These are phyloP conservation scores for Sitophilus oryzae DNA, from an alignment of 1,140 invertebrate genomes.

Conservation along the genomic window DNA sequence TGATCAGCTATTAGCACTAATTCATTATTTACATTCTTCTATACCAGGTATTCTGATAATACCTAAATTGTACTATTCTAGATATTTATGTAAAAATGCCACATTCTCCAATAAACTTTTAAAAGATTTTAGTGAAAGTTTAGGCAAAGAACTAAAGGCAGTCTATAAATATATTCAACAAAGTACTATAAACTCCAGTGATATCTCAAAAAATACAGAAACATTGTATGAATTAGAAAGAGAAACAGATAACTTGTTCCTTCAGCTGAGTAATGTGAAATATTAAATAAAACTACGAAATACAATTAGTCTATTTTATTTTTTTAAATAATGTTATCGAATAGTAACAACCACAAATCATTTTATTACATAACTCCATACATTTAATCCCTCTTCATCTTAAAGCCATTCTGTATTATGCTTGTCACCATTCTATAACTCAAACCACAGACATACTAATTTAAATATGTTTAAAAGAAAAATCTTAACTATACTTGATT, in stretches of 20 bases:
- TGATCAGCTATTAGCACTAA: not conserved
- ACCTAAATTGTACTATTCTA: not conserved
- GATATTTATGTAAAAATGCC: not conserved
- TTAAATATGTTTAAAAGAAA: constrained; percentile 14
- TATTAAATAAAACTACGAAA: not conserved
- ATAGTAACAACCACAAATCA: not conserved
- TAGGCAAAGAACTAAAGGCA: not conserved
- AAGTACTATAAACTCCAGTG: not conserved
- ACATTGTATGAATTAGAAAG: not conserved
- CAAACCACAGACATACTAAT: constrained; percentile 15
- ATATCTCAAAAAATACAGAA: not conserved
- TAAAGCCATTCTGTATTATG: not conserved
- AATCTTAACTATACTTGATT: constrained; percentile 9
- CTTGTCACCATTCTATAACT: constrained; percentile 12
- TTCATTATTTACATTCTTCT: not conserved
- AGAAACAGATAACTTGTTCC: constrained; percentile 1
- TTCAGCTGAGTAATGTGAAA: constrained; percentile 2
- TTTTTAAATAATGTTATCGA: not conserved
- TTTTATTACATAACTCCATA: not conserved
- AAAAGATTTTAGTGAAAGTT: constrained; percentile 2
- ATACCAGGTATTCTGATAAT: not conserved
- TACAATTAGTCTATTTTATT: constrained; percentile 4
- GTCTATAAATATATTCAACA: not conserved
- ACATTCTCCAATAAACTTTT: not conserved
- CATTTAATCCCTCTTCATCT: too few species aligned